Base-by-base conservation (phyloP, 2,888 invertebrate species). In the Bellardia pandia region DNA sequence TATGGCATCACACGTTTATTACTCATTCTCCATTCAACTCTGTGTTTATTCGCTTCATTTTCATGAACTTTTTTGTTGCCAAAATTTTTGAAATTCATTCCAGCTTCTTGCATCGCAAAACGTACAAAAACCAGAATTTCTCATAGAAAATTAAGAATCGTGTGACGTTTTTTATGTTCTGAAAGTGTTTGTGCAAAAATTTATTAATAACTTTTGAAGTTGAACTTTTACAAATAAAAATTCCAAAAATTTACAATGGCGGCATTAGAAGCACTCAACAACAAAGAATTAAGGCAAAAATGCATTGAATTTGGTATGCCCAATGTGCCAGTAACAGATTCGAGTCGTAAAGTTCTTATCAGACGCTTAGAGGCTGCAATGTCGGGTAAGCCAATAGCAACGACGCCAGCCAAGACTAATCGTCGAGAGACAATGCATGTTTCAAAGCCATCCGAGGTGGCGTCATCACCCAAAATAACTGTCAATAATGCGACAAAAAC, bases 251-350 rank as follows among this genome's bases (percentile, higher is more conserved):
- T 8, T 89, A 89, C 30, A 80, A 91, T 91, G 90, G 84, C 89
- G 30, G 91, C 91, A 76, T 89, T 93, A 11, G 92, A 93, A 16
- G 77, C 82, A 0, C 89, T 93, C 11, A 91, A 91, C 40, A 92
- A 93, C 89, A 91, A 90, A 68, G 90, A 92, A 60, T 82, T 93
- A 48, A 91, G 92, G 30, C 80, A 89, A 56, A 91, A 91, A 81
- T 92, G 93, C 75, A 64, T 91, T 2, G 90, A 93, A 88, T 89
- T 88, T 80, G 93, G 93, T 0, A 86, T 93, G 48, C 92, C 93
- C 0, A 93, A 93, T 88, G 90, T 93, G 13, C 93, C 93, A 5
- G 92, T 93, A 0, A 93, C 93, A 0, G 91, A 92, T 51, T 92
- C 92, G 1, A 93, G 91, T 69, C 91, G 93, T 1, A 90, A 91